These are phyloP conservation scores for Leptopilina clavipes DNA, from an alignment of 1,140 invertebrate genomes.

Conservation along the genomic window DNA sequence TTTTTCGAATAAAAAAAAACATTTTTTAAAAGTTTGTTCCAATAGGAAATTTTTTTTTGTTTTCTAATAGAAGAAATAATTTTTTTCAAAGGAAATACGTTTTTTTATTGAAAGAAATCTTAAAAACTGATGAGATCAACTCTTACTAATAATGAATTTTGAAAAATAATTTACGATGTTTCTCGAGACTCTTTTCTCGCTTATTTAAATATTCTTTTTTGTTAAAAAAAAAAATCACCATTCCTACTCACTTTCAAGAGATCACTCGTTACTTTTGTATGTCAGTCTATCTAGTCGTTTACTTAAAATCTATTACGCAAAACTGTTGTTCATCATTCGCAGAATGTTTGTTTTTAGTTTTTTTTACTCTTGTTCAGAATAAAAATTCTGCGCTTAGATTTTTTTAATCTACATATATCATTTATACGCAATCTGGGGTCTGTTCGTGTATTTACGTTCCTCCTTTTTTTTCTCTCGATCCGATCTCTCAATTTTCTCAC, in stretches of 20 bases:
- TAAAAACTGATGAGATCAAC: conserved; percentile 31
- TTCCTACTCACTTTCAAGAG: conserved; percentile 46
- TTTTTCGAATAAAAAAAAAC: no score
- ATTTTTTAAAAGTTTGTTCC: no score
- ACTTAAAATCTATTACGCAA: conserved; percentile 43
- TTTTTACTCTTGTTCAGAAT: not conserved
- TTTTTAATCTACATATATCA: conserved; percentile 29
- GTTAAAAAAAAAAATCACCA: conserved; percentile 6
- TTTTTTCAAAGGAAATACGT: no score
- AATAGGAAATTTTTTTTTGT: no score
- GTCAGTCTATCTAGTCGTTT: conserved; percentile 55
- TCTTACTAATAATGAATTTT: conserved; percentile 12
- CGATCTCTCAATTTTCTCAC: conserved; percentile 10
- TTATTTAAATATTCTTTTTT: not conserved
- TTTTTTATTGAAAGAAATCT: not conserved
- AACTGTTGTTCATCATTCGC: conserved; percentile 39
- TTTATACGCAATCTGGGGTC: conserved; percentile 34
- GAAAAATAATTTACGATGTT: not conserved
- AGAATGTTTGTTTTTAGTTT: not conserved
- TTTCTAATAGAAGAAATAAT: no score
- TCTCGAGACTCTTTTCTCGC: not conserved
- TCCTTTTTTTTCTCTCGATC: conserved; percentile 15
- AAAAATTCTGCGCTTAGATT: conserved; percentile 27
- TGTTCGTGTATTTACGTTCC: conserved; percentile 31
- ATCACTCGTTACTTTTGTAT: conserved; percentile 60